Evolutionary conservation across 2,888 invertebrate genomes (phyloP).

Genomic region (Nephrotoma guestfalica): DNA sequence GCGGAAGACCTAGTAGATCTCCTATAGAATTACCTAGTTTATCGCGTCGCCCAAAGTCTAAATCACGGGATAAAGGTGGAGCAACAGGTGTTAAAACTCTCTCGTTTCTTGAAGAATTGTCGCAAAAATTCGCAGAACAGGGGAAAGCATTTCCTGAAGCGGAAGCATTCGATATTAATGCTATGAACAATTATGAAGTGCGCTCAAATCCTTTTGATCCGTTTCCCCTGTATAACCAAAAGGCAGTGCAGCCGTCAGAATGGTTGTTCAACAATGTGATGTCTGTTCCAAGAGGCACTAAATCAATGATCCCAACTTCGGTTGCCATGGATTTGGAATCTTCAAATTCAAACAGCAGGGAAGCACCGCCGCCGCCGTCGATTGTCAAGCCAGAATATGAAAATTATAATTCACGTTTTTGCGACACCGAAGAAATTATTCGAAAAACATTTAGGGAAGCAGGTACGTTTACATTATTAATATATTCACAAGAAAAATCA

Average conservation of each 20-base stretch:
- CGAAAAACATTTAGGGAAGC: neutral
- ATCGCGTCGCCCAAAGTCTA: neutral
- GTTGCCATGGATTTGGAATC: neutral
- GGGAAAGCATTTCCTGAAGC: slow-evolving; percentile 3
- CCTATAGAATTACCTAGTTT: neutral
- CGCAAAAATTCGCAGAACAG: neutral
- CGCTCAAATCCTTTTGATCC: neutral
- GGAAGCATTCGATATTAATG: neutral
- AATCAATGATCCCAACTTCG: neutral
- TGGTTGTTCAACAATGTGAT: neutral
- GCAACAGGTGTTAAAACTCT: neutral
- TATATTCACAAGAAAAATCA: neutral
- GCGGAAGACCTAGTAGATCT: neutral
- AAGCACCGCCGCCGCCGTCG: neutral
- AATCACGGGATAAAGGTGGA: neutral
- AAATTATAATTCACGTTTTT: neutral
- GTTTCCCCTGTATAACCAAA: neutral
- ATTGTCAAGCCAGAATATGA: neutral
- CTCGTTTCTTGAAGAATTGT: slow-evolving; percentile 1
- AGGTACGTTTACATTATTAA: neutral
- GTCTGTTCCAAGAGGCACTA: neutral
- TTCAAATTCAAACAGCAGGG: neutral
- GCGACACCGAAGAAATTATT: neutral
- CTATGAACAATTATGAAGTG: neutral
- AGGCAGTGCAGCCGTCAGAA: neutral